Percentiles rank a stretch among this genome's conserved stretches.
Evolutionary conservation across 2,797 vertebrate genomes (phyloP).

Genomic region (Melanotaenia nigrans): DNA sequence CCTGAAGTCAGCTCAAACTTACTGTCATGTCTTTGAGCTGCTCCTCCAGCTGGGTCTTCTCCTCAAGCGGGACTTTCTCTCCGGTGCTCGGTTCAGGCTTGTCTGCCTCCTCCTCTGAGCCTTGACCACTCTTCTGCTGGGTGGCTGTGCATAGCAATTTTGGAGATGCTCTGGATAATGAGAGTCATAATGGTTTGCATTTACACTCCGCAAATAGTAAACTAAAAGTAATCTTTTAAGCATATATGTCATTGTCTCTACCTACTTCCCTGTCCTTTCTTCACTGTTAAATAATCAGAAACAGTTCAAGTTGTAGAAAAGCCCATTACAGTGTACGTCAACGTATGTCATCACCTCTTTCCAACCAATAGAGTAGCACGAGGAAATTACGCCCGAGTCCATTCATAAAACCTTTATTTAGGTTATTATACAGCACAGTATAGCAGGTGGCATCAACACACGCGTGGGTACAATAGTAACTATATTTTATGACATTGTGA

Average conservation of each 20-base stretch:
- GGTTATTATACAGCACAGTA: rapidly evolving
- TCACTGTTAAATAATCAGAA: background rate
- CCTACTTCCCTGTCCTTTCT: background rate
- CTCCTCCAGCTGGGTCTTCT: conserved; percentile 91
- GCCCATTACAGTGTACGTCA: background rate
- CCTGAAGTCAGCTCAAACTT: conserved; percentile 52
- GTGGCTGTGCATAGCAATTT: conserved; percentile 89
- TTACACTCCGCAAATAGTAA: too few species aligned
- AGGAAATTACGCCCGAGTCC: background rate
- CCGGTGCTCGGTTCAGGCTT: conserved; percentile 79
- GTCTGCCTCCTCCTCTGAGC: conserved; percentile 82
- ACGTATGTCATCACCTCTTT: conserved; percentile 2
- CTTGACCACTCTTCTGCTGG: conserved; percentile 86
- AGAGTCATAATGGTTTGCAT: too few species aligned
- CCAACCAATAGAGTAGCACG: rapidly evolving
- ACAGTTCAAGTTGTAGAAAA: background rate
- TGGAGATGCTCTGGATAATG: conserved; percentile 70
- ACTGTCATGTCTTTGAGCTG: conserved; percentile 91
- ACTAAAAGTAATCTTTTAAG: too few species aligned
- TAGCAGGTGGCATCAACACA: background rate
- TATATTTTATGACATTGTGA: too few species aligned
- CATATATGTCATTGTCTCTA: background rate
- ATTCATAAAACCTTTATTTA: background rate
- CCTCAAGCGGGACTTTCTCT: conserved; percentile 84
- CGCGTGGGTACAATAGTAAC: background rate